These are phyloP conservation scores for Microtus pennsylvanicus DNA, from an alignment of 2,113 vertebrate species.

Conservation along the genomic window DNA sequence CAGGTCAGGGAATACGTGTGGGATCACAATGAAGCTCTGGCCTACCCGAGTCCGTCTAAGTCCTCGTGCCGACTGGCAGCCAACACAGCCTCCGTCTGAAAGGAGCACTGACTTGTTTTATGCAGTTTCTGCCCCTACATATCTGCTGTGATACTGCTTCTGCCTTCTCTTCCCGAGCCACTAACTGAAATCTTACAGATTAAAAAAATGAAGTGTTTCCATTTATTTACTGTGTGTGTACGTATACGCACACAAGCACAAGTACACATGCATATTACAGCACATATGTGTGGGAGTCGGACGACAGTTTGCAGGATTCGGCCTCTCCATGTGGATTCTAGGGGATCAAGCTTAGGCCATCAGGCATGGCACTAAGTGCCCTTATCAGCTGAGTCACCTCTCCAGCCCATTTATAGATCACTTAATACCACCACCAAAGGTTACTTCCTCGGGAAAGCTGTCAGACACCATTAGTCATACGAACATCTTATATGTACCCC, in stretches of 20 bases:
- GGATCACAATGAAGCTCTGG: neutral
- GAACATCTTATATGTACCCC: neutral
- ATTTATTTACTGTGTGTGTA: neutral
- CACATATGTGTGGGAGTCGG: too few species aligned
- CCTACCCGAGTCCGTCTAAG: neutral
- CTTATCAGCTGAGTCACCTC: neutral
- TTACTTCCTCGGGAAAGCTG: neutral
- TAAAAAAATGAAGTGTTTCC: neutral
- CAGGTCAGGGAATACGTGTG: neutral
- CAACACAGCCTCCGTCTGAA: neutral
- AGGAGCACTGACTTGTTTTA: neutral
- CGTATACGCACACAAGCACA: neutral
- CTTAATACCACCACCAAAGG: neutral
- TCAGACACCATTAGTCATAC: neutral
- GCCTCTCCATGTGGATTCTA: neutral
- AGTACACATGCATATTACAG: neutral
- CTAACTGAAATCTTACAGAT: neutral
- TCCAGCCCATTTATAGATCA: neutral
- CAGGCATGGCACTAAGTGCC: neutral
- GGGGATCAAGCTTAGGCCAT: neutral
- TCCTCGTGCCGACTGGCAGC: neutral
- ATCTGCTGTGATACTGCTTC: neutral
- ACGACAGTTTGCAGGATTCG: neutral
- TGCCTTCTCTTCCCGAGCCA: slow-evolving; percentile 2
- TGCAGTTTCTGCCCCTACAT: neutral